Evolutionary conservation across 2,888 invertebrate genomes (phyloP).

Genomic region (Ophonus ardosiacus): DNA sequence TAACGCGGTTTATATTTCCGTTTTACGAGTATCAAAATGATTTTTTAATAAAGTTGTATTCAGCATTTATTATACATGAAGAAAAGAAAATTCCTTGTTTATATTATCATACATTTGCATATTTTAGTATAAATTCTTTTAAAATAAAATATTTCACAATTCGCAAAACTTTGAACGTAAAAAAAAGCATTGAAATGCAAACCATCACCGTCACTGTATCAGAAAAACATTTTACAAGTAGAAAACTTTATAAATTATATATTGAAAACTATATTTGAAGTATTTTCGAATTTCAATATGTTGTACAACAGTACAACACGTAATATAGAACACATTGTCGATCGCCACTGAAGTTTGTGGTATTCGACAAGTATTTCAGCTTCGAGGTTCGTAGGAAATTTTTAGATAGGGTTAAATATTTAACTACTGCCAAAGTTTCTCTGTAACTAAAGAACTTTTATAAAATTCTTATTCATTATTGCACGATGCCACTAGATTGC

Average conservation of each 20-base stretch:
- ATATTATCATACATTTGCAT: constrained; percentile 28
- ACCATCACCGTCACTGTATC: not conserved
- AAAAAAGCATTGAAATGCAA: not conserved
- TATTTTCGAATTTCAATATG: constrained; percentile 30
- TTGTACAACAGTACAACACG: not conserved
- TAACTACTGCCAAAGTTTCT: not conserved
- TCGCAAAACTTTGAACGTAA: constrained; percentile 11
- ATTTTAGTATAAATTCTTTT: constrained; percentile 15
- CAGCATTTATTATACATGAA: constrained; percentile 19
- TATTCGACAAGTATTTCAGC: not conserved
- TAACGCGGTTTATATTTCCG: too few species aligned
- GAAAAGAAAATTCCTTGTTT: constrained; percentile 32
- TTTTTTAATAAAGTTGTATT: constrained; percentile 32
- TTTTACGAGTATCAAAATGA: not conserved
- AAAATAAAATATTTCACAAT: constrained; percentile 26
- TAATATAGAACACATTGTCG: not conserved
- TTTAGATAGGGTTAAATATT: constrained; percentile 20
- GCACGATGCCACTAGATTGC: constrained; percentile 37
- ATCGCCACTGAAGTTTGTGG: constrained; percentile 14
- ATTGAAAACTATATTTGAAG: not conserved
- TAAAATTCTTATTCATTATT: constrained; percentile 47
- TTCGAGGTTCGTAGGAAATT: not conserved
- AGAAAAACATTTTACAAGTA: constrained; percentile 2
- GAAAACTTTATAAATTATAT: constrained; percentile 11
- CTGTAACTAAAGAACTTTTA: constrained; percentile 32